Base-by-base conservation (phyloP, 2,113 vertebrate species). In the Ranitomeya imitator region DNA sequence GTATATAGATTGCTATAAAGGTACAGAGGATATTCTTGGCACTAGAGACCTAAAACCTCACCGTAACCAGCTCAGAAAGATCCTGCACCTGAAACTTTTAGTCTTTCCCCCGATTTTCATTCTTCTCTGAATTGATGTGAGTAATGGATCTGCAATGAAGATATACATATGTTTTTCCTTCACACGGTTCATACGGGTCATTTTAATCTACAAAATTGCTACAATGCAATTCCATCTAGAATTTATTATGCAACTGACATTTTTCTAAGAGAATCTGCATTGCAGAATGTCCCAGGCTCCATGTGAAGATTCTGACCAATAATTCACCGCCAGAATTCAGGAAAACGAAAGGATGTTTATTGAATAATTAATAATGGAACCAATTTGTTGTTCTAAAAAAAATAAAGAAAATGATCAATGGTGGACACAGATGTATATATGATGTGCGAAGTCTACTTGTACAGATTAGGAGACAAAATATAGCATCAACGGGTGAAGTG, bases 121-220 rank as follows among this genome's bases (percentile, higher is more conserved):
- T 45, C 19, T 31, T 86, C 85, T 69, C 45, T 26, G 61, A 31
- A 59, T 78, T 18, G 19, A 61, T 67, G 76, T 65, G 60, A 60
- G 57, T 86, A 86, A 86, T 86, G 59, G 74, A 86, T 65, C 69
- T 67, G 59, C 74, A 79, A 67, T 86, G 74, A 86, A 60, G 59
- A 79, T 86, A 79, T 86, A 86, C 85, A 86, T 86, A 86, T 86
- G 85, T 86, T 77, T 78, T 87, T 67, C 78, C 78, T 57, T 60
- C 52, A 15, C 52, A 23, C 19, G 23, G 86, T 87, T 82, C 79
- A 83, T 26, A 81, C 54, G 60, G 86, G 78, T 87, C 86, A 87
- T 81, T 87, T 87, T 73, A 87, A 73, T 86, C 79, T 82, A 74
- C 55, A 60, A 73, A 82, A 88, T 82, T 83, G 67, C 79, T 74